phyloP scores from a whole-genome alignment of 64 coral and sea anemone species.

The Cladopsammia gracilis region DNA sequence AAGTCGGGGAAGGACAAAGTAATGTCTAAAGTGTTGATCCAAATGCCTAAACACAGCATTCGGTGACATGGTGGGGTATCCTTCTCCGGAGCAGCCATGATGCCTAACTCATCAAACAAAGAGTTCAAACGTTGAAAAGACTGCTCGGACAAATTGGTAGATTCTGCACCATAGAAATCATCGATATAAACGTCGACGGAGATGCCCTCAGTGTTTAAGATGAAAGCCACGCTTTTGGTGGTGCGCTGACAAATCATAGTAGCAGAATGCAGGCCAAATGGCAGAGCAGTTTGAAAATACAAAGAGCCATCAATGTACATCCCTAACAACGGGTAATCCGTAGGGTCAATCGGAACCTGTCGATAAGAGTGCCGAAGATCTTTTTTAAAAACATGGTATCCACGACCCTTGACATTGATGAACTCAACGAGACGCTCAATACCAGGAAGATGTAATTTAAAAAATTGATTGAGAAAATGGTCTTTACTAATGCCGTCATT shows the following conservation, averaged over 20 bases:
- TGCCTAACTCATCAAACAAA: conserved; percentile 56
- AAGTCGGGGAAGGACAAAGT: conserved; percentile 55
- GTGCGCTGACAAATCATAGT: conserved; percentile 62
- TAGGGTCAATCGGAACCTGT: conserved; percentile 72
- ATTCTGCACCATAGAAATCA: conserved; percentile 65
- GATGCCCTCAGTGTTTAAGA: conserved; percentile 36
- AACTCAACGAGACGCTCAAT: conserved; percentile 56
- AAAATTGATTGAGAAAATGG: conserved; percentile 42
- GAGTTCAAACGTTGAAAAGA: conserved; percentile 28
- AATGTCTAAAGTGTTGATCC: conserved; percentile 35
- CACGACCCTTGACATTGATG: conserved; percentile 41
- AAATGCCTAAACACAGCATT: conserved; percentile 66
- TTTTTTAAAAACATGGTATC: conserved; percentile 79
- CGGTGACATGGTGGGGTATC: conserved; percentile 29
- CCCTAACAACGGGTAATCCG: conserved; percentile 37
- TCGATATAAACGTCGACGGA: conserved; percentile 49
- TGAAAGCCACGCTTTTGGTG: conserved; percentile 58
- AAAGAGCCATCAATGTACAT: conserved; percentile 22
- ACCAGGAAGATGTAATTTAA: conserved; percentile 45
- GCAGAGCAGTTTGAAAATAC: conserved; percentile 56
- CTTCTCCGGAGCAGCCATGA: conserved; percentile 42
- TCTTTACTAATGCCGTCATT: conserved; percentile 44
- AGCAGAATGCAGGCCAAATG: conserved; percentile 65
- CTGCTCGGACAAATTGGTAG: neutral
- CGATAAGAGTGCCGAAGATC: conserved; percentile 53